These are phyloP conservation scores for Phengaris alcon DNA, from an alignment of 2,888 invertebrate species.

Conservation along the genomic window DNA sequence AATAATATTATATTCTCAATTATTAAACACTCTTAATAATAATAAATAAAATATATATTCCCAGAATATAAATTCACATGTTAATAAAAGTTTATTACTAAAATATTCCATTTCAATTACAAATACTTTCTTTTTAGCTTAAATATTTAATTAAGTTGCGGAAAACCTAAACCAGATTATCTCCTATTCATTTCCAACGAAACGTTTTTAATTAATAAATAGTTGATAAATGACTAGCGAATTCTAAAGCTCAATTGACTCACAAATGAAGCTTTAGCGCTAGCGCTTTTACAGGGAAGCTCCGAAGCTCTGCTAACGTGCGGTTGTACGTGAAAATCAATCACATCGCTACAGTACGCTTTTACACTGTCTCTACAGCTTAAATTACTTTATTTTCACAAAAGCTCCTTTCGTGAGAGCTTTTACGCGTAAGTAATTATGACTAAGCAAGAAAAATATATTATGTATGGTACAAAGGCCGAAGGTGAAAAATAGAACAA, in stretches of 20 bases:
- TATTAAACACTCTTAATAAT: no score
- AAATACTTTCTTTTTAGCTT: neutral
- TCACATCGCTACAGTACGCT: neutral
- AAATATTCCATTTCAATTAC: neutral
- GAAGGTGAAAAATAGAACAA: no score
- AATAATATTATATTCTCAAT: no score
- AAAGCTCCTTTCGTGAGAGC: neutral
- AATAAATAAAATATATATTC: neutral
- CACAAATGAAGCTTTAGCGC: constrained; percentile 22
- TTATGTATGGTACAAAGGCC: no score
- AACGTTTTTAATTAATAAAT: constrained; percentile 20
- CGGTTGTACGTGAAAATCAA: constrained; percentile 21
- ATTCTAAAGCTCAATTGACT: constrained; percentile 26
- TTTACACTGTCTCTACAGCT: neutral
- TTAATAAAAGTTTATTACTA: neutral
- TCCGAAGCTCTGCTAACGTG: constrained; percentile 2
- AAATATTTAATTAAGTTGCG: neutral
- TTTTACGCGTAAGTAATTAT: neutral
- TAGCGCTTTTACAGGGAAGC: constrained; percentile 23
- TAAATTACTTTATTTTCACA: constrained; percentile 1
- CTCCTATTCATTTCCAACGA: neutral
- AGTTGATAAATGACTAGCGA: constrained; percentile 19
- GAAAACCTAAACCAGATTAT: neutral
- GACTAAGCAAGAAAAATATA: neutral
- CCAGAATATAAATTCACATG: neutral